Percentiles rank a stretch among this genome's conserved stretches.
phyloP scores from a whole-genome alignment of 2,113 vertebrate species.

The Megaceryle torquata region DNA sequence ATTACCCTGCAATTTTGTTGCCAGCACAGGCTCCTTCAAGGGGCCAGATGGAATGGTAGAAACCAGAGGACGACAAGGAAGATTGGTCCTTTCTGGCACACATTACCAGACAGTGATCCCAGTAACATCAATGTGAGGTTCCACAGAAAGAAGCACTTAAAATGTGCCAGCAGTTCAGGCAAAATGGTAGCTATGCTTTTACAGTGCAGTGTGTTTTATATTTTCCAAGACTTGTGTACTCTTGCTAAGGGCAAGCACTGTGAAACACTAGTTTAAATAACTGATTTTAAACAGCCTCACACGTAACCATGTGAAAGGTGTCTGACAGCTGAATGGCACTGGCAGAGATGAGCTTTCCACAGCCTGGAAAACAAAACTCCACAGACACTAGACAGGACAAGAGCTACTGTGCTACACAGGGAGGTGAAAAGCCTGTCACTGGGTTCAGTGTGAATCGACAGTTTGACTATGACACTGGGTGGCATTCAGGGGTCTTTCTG shows the following conservation, averaged over 20 bases:
- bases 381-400: accelerated
- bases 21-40: background rate
- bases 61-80: background rate
- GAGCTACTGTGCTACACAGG: background rate
- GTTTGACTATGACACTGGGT: background rate
- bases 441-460: accelerated
- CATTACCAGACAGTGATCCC: background rate
- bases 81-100: background rate
- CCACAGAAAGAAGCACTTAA: background rate
- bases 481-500: background rate
- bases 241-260: background rate
- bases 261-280: background rate
- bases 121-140: background rate
- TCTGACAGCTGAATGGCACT: background rate
- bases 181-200: background rate
- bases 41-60: background rate
- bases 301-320: background rate
- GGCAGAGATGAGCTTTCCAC: background rate
- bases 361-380: background rate
- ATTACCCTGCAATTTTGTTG: background rate
- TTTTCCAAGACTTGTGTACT: background rate
- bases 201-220: background rate
- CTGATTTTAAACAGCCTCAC: background rate
- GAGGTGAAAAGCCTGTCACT: background rate
- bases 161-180: background rate